These are phyloP conservation scores for Hippoglossus hippoglossus DNA, from an alignment of 2,797 vertebrate species.

Conservation along the genomic window DNA sequence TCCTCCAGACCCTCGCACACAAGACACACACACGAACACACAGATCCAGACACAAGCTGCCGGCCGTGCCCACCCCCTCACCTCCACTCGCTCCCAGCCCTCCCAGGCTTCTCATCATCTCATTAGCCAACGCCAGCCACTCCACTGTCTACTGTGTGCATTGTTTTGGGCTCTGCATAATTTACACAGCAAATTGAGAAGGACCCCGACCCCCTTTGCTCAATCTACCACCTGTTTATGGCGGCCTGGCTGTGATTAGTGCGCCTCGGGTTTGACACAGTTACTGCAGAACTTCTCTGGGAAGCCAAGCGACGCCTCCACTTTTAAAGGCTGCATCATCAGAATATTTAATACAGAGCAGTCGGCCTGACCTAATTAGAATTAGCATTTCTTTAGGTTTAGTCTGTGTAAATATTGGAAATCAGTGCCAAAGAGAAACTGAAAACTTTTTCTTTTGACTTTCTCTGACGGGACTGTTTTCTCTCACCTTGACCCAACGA, in stretches of 20 bases:
- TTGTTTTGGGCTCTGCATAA: conserved; percentile 88
- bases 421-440: background rate
- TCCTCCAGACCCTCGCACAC: conserved; percentile 64
- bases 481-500: conserved; percentile 20
- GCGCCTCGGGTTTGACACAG: conserved; percentile 69
- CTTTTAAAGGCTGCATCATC: conserved; percentile 24
- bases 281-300: conserved; percentile 61
- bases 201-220: conserved; percentile 67
- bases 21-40: conserved; percentile 44
- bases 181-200: conserved; percentile 84
- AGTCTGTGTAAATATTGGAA: background rate
- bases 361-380: conserved; percentile 51
- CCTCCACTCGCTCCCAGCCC: conserved; percentile 68
- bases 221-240: conserved; percentile 85
- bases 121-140: conserved; percentile 81
- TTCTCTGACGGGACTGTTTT: background rate
- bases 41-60: conserved; percentile 80
- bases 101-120: conserved; percentile 82
- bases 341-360: conserved; percentile 21
- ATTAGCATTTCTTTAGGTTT: background rate
- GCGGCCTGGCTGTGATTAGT: conserved; percentile 71
- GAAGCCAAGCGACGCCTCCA: conserved; percentile 59
- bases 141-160: conserved; percentile 82
- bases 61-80: conserved; percentile 71
- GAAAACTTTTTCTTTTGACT: background rate